Conservation (phyloP, 2,113 vertebrate genomes). For the human region GRCh38 chr12:103381001-103381500, state of each 20-base stretch:
- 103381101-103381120: background rate
- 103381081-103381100: background rate
- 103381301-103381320: rapidly evolving
- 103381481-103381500: background rate
- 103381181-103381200: background rate
- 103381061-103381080: background rate
- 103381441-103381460: background rate
- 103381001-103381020: background rate
- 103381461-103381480: background rate
- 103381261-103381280: background rate
- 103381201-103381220: background rate
- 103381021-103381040: background rate
- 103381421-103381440: background rate
- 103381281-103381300: background rate
- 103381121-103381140: too few species aligned
- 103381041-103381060: background rate
- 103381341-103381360: background rate
- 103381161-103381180: too few species aligned
- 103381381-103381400: background rate
- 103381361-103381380: background rate
- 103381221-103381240: background rate
- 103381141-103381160: too few species aligned
- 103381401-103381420: rapidly evolving
- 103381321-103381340: background rate
- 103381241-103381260: background rate